These are phyloP conservation scores for Drosophila pegasa DNA, from an alignment of 2,888 invertebrate species.

Conservation along the genomic window DNA sequence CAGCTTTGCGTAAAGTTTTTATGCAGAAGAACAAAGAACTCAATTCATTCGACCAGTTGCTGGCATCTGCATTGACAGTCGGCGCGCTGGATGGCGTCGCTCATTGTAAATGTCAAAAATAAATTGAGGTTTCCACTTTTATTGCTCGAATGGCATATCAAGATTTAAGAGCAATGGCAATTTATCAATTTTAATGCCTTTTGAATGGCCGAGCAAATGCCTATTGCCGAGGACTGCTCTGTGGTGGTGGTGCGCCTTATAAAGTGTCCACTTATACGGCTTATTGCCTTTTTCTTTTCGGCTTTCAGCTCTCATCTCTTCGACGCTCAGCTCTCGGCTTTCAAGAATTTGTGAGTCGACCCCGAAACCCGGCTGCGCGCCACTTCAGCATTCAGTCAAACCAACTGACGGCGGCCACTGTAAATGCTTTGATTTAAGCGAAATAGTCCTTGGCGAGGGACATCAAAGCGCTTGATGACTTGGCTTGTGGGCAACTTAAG, in stretches of 20 bases:
- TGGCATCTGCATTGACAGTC: background rate
- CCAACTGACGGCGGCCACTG: constrained; percentile 60
- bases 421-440: constrained; percentile 71
- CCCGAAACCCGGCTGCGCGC: constrained; percentile 3
- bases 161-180: constrained; percentile 33
- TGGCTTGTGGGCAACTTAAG: constrained; percentile 52
- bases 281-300: constrained; percentile 64
- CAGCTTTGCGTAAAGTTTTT: constrained; percentile 20
- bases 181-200: constrained; percentile 74
- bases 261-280: constrained; percentile 75
- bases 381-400: constrained; percentile 61
- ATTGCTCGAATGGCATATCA: constrained; percentile 34
- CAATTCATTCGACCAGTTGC: constrained; percentile 18
- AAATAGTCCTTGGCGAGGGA: constrained; percentile 44
- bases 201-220: constrained; percentile 54
- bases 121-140: constrained; percentile 29
- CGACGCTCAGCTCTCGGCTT: background rate
- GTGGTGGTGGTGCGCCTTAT: constrained; percentile 22
- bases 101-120: constrained; percentile 19
- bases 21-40: constrained; percentile 5
- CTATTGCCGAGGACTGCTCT: constrained; percentile 8
- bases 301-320: constrained; percentile 16
- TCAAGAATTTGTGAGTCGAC: constrained; percentile 16
- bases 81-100: background rate
- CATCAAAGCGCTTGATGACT: constrained; percentile 63